Evolutionary conservation across 2,113 vertebrate genomes (phyloP).

Genomic region (Dryoscopus gambensis): DNA sequence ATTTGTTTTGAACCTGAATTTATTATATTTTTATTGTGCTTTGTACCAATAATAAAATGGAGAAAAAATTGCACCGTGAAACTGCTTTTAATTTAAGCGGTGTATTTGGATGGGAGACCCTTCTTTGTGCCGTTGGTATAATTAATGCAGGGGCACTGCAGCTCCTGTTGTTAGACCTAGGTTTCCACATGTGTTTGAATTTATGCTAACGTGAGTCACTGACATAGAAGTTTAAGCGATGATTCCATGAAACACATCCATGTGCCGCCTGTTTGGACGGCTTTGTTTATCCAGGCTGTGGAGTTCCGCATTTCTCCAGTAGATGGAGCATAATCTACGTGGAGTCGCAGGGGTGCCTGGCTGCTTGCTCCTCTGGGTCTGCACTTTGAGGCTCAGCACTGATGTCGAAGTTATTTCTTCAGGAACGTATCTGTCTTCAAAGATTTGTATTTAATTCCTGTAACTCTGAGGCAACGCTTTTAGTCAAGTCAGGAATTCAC

Average conservation of each 20-base stretch:
- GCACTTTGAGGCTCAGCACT: rapidly evolving
- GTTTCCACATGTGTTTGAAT: background rate
- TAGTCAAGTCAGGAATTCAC: background rate
- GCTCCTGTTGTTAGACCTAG: background rate
- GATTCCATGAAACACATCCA: background rate
- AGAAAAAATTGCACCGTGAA: background rate
- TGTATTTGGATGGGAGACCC: background rate
- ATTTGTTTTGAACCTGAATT: background rate
- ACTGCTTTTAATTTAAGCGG: background rate
- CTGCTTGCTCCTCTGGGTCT: background rate
- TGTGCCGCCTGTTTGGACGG: background rate
- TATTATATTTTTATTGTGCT: background rate
- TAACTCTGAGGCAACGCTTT: background rate
- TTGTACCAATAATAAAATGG: background rate
- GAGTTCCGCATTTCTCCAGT: background rate
- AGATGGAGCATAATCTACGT: background rate
- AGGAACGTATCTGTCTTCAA: background rate
- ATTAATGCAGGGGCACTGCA: background rate
- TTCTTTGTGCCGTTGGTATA: background rate
- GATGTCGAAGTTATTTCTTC: background rate
- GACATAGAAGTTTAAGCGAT: background rate
- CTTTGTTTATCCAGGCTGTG: background rate
- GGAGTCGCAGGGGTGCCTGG: background rate
- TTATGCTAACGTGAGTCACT: background rate
- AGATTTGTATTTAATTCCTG: background rate